Base-by-base conservation (phyloP, 2,797 vertebrate genomes). In the Helicolenus hilgendorfi region DNA sequence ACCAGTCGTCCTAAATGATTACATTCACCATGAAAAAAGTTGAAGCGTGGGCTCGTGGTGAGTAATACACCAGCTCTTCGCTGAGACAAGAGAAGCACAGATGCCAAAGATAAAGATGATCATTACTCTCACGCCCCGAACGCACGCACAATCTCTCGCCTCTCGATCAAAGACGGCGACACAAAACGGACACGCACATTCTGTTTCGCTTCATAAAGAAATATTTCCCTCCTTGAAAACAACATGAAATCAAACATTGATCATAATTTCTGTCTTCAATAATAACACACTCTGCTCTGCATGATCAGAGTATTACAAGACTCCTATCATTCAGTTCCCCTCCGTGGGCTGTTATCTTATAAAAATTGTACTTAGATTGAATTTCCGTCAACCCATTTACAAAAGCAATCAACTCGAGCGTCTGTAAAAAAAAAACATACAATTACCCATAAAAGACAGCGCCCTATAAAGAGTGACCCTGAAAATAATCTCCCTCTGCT, bases 351-450 rank as follows among this genome's bases (percentile, higher is more conserved):
- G 45, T 49, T 59, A 71, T 81, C 83, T 83, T 81, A 86, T 94
- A 91, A 90, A 59, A 89, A 86, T 2, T 65, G 13, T 20, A 71
- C 75, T 81, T 15, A 70, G 79, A 93, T 85, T 91, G 89, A 93
- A 83, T 87, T 83, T 87, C 76, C 64, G 63, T 71, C 85, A 85
- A 65, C n/a, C 53, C 56, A 77, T 92, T 90, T 88, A 71, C 85
- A 89, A 91, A 95, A 87, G 89, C 90, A 93, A 95, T 95, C 95
- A 94, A 79, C 70, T 85, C 4, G 0, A 75, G 56, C 27, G 2
- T 85, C 79, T 69, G 27, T 26, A 68, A 81, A 78, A 56, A 83
- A 26, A 79, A 74, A 20, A 38, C 18, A 91, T 20, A 86, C 81
- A 92, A 88, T 89, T 75, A 81, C 70, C 73, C 60, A 90, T 92